Evolutionary conservation across 2,888 invertebrate species (phyloP).

Genomic region (Tryphoninae sp.): DNA sequence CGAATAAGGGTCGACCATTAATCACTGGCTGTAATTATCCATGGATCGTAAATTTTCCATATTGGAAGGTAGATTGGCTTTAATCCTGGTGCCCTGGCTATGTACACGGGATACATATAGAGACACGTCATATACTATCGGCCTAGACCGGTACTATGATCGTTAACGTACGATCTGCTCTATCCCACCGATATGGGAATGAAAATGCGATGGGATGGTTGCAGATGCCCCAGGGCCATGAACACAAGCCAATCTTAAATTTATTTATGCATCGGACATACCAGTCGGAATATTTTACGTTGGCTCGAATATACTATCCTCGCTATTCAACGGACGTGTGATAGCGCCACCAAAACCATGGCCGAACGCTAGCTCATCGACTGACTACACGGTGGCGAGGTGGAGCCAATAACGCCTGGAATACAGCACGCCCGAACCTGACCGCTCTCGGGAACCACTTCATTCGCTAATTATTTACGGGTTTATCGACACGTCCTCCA

Average conservation of each 20-base stretch:
- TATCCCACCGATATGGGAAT: slow-evolving; percentile 15
- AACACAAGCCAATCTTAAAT: slow-evolving; percentile 56
- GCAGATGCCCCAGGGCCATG: slow-evolving; percentile 31
- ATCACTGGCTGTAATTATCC: slow-evolving; percentile 31
- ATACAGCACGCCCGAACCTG: slow-evolving; percentile 67
- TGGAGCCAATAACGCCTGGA: slow-evolving; percentile 69
- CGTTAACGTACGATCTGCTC: slow-evolving; percentile 41
- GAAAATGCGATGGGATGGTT: slow-evolving; percentile 6
- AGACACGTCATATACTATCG: slow-evolving; percentile 30
- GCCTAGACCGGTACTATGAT: slow-evolving; percentile 24
- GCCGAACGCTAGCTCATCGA: slow-evolving; percentile 15
- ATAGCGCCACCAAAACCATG: slow-evolving; percentile 47
- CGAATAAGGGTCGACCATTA: slow-evolving; percentile 13
- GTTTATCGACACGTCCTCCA: slow-evolving; percentile 71
- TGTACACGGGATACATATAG: slow-evolving; percentile 26
- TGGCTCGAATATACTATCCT: slow-evolving; percentile 20
- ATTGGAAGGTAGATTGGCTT: slow-evolving; percentile 38
- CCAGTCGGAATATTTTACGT: slow-evolving; percentile 54
- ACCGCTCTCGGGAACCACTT: slow-evolving; percentile 57
- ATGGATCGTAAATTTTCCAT: slow-evolving; percentile 36
- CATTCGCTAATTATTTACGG: slow-evolving; percentile 75
- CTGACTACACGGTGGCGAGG: slow-evolving; percentile 42
- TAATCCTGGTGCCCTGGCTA: slow-evolving; percentile 21
- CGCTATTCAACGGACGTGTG: slow-evolving; percentile 47
- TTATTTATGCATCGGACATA: slow-evolving; percentile 58